phyloP scores from a whole-genome alignment of 2,797 vertebrate genomes.

The Avahi laniger region DNA sequence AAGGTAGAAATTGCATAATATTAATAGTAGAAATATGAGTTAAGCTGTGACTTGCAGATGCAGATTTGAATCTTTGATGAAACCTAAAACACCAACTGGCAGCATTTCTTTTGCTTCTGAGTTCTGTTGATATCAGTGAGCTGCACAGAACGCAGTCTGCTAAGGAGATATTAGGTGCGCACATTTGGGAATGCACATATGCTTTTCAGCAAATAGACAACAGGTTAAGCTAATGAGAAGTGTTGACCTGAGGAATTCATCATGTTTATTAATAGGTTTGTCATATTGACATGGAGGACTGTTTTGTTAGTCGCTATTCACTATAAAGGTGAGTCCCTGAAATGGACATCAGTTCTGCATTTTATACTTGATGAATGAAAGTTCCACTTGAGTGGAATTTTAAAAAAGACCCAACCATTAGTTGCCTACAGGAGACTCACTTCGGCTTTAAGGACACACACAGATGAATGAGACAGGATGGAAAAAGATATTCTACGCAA shows the following conservation, averaged over 20 bases:
- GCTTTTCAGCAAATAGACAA: conserved; percentile 36
- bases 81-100: neutral
- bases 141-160: neutral
- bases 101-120: conserved; percentile 13
- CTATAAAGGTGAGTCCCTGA: neutral
- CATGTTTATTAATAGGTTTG: neutral
- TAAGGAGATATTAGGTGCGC: neutral
- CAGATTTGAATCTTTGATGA: conserved; percentile 20
- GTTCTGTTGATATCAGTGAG: neutral
- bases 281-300: neutral
- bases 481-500: too few relatives aligned
- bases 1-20: conserved; percentile 13
- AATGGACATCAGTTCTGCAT: neutral
- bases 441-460: neutral
- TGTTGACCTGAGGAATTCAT: neutral
- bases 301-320: neutral
- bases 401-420: neutral
- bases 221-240: neutral
- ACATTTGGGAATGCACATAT: neutral
- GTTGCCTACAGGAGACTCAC: neutral
- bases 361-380: neutral
- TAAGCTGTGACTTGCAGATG: conserved; percentile 35
- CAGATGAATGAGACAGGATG: neutral
- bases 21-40: conserved; percentile 25
- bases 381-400: neutral